A percentile compares a stretch with the other conserved stretches of the same genome.
Conservation (phyloP, 2,797 vertebrate species). For the Fistularia tabacaria region DNA sequence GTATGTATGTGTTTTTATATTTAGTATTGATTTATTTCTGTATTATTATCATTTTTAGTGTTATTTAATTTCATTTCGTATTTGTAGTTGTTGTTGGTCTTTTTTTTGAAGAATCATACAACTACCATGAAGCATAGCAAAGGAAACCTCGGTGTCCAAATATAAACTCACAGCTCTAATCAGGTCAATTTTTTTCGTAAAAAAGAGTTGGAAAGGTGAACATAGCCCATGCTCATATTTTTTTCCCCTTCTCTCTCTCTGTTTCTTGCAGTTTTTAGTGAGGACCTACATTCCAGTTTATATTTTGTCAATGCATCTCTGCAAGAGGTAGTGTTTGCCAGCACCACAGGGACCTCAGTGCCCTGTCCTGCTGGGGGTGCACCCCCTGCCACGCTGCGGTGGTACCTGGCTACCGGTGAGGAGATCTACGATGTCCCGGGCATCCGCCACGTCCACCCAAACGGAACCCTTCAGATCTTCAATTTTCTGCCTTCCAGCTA, state of each 20-base stretch:
- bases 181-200: too few relatives aligned
- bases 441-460: constrained; percentile 97
- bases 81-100: too few relatives aligned
- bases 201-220: not conserved
- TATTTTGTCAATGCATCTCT: constrained; percentile 99
- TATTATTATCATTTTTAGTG: too few relatives aligned
- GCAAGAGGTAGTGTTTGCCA: constrained; percentile 99
- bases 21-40: too few relatives aligned
- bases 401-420: constrained; percentile 97
- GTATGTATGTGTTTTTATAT: too few relatives aligned
- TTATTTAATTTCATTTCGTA: too few relatives aligned
- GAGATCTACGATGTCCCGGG: constrained; percentile 99
- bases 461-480: constrained; percentile 99
- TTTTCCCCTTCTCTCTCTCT: constrained; percentile 17
- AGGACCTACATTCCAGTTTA: constrained; percentile 97
- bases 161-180: too few relatives aligned
- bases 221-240: not conserved
- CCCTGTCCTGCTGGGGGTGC: constrained; percentile 96
- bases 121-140: too few relatives aligned
- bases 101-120: too few relatives aligned
- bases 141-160: too few relatives aligned
- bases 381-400: constrained; percentile 91
- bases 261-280: constrained; percentile 88
- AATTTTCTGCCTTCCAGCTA: constrained; percentile 99
- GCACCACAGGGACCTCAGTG: constrained; percentile 97